Conservation (phyloP, 2,797 vertebrate species). For the Gobionotothen gibberifrons region DNA sequence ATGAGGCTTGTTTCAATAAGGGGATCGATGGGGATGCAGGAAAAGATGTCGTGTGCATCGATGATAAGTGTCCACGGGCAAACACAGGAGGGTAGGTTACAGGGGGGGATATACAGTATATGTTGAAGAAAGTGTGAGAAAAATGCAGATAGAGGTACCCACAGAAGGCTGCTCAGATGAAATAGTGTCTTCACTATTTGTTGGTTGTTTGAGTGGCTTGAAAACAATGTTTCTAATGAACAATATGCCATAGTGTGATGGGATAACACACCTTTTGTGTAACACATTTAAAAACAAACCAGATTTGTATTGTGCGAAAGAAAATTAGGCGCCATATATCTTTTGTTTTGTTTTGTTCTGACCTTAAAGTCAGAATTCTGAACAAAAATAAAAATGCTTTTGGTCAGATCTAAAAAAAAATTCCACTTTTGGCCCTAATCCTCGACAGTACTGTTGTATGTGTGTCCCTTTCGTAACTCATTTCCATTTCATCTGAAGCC, state of each 20-base stretch:
- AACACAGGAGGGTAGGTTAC: slow-evolving; percentile 67
- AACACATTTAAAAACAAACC: slow-evolving; percentile 12
- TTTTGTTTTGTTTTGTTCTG: too few species aligned
- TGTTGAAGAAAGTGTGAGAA: slow-evolving; percentile 24
- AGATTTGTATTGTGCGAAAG: background rate
- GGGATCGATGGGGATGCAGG: slow-evolving; percentile 84
- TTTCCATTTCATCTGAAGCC: slow-evolving; percentile 16
- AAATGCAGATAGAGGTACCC: slow-evolving; percentile 33
- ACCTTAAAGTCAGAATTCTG: too few species aligned
- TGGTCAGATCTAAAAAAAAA: too few species aligned
- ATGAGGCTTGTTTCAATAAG: slow-evolving; percentile 87
- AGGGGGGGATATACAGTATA: slow-evolving; percentile 27
- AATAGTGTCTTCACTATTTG: slow-evolving; percentile 17
- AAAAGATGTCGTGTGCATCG: slow-evolving; percentile 82
- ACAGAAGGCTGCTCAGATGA: slow-evolving; percentile 14
- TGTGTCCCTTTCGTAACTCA: background rate
- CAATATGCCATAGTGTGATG: background rate
- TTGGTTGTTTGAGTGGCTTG: slow-evolving; percentile 17
- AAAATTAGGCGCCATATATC: too few species aligned
- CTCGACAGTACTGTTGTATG: background rate
- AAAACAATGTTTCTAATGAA: slow-evolving; percentile 20
- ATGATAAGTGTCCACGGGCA: slow-evolving; percentile 80
- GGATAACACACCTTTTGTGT: background rate
- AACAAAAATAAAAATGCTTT: too few species aligned
- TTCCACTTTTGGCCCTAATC: too few species aligned